These are phyloP conservation scores for Empis livida DNA, from an alignment of 2,888 invertebrate species.

Conservation along the genomic window DNA sequence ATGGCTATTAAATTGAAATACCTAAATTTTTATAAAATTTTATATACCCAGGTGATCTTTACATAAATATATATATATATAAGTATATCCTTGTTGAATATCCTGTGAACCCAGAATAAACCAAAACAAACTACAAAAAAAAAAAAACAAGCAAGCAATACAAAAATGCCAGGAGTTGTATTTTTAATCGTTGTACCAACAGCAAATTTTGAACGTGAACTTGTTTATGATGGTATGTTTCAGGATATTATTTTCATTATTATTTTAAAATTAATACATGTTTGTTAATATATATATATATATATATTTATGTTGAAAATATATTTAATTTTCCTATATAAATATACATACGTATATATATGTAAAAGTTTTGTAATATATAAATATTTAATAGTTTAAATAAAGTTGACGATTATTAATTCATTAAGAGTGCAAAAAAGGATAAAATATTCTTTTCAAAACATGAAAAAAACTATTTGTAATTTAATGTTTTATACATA, in stretches of 20 bases:
- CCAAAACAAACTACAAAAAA: neutral
- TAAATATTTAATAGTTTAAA: no score
- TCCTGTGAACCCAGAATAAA: neutral
- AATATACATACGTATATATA: neutral
- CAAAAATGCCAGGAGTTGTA: constrained; percentile 49
- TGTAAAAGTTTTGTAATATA: neutral
- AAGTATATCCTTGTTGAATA: no score
- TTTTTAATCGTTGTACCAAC: constrained; percentile 58
- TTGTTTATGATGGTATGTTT: constrained; percentile 31
- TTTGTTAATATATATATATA: neutral
- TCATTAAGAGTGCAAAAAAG: no score
- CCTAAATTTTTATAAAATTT: no score
- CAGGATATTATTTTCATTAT: constrained; percentile 5
- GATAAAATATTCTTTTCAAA: no score
- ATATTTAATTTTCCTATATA: neutral
- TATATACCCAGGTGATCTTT: no score
- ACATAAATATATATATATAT: no score
- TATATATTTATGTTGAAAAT: neutral
- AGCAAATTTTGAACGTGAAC: constrained; percentile 48
- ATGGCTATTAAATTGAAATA: no score
- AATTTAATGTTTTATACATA: no score
- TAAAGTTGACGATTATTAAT: no score
- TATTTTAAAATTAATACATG: no score
- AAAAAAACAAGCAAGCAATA: constrained; percentile 3
- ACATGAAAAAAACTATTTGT: no score